A percentile compares a stretch with the other conserved stretches of the same genome.
Conservation (phyloP, 2,113 vertebrate species). For the Gopherus flavomarginatus region DNA sequence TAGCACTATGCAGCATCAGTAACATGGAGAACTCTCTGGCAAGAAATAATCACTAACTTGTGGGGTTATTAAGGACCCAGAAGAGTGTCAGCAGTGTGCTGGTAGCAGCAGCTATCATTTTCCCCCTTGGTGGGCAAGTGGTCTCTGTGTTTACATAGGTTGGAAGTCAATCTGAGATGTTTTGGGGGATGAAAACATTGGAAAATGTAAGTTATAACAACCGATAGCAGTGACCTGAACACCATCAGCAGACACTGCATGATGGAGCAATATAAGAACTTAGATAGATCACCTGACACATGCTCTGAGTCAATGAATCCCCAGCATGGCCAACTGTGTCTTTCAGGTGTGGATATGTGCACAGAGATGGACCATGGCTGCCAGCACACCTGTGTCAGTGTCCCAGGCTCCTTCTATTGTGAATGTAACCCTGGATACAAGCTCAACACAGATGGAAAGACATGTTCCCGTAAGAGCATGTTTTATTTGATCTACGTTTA, state of each 20-base stretch:
- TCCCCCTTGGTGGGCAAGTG: rapidly evolving
- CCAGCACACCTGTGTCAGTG: conserved; percentile 91
- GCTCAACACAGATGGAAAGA: conserved; percentile 87
- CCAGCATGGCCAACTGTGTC: background rate
- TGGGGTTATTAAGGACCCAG: background rate
- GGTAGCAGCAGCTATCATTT: background rate
- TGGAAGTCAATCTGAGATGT: background rate
- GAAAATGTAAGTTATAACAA: rapidly evolving
- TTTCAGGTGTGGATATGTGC: conserved; percentile 87
- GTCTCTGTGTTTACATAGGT: rapidly evolving
- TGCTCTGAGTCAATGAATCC: rapidly evolving
- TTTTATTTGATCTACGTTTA: background rate
- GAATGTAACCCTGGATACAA: conserved; percentile 88
- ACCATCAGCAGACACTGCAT: background rate
- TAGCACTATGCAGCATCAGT: background rate
- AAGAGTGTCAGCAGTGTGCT: background rate
- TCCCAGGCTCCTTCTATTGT: conserved; percentile 86
- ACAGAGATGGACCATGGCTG: conserved; percentile 87
- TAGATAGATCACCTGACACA: rapidly evolving
- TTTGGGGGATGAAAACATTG: background rate
- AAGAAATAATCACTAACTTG: background rate
- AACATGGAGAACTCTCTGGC: background rate
- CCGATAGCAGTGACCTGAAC: rapidly evolving
- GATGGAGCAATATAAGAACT: rapidly evolving
- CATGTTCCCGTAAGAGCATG: conserved; percentile 82